Evolutionary conservation across 2,113 vertebrate genomes (phyloP), one percentile per base, ranked within the genome.

Genomic region (Cnemophilus loriae): DNA sequence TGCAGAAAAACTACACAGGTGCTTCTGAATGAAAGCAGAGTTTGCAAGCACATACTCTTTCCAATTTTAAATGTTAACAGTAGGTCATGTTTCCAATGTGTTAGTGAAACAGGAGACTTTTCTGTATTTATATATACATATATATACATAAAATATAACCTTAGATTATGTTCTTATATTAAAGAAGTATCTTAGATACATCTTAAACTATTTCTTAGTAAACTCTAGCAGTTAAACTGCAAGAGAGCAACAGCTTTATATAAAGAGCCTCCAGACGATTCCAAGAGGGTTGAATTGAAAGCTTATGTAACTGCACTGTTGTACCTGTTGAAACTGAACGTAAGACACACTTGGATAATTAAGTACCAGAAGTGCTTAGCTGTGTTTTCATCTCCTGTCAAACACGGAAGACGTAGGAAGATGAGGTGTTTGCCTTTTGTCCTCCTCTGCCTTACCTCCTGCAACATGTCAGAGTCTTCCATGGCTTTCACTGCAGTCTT

Each of bases 391-490:
- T 28, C 76, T 93, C n/a, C 52, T 68, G 37, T 75, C 83, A 86
- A 75, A 81, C 52, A 84, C 27, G 15, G 55, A 79, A 56, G 50
- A 68, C 23, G 44, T 32, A 91, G 52, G 50, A 89, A 90, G 61
- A 71, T 22, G 33, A 55, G 22, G 17, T 55, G 24, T 65, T 71
- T 65, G 67, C 61, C 39, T 92, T 71, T 39, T 75, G 33, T 37
- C 23, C 78, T 88, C 35, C 35, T 55, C 41, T 57, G 57, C 89
- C 98, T 98, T 97, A 99, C 99, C 99, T 99, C 99, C 87, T 99
- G 99, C 74, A 99, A 97, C 85, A 98, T 98, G 96, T 99, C 99
- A 5, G 98, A 98, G 19, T 99, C 99, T 96, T 99, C 99, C 46
- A 99, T 98, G 56, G 98, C 98, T 85, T 97, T 98, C 39, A 98